A percentile compares a stretch with the other conserved stretches of the same genome.
Conservation (phyloP, 2,113 vertebrate genomes). For the Ctenomys sociabilis region DNA sequence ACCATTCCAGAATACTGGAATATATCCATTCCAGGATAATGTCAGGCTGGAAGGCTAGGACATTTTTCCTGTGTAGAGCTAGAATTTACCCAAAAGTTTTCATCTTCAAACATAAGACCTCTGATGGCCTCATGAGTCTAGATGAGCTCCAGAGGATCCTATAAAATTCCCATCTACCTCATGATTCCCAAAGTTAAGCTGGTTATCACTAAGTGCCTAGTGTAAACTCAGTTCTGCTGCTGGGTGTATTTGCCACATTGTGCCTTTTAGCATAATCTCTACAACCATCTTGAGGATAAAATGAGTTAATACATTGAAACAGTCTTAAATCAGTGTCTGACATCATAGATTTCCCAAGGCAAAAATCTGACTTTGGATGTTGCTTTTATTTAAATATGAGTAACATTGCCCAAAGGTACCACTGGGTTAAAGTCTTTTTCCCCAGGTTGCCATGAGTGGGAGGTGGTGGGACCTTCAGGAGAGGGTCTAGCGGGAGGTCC, state of each 20-base stretch:
- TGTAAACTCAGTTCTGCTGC: not conserved
- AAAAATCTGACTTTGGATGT: not conserved
- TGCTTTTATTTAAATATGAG: not conserved
- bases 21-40: too few species aligned
- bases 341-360: not conserved
- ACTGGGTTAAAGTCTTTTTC: not conserved
- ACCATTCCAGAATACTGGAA: too few species aligned
- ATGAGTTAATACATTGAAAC: not conserved
- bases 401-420: not conserved
- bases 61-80: not conserved
- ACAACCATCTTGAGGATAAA: constrained; percentile 8
- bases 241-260: not conserved
- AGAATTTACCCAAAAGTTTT: not conserved
- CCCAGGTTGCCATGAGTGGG: not conserved
- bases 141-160: not conserved
- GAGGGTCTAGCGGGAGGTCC: not conserved
- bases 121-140: not conserved
- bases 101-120: not conserved
- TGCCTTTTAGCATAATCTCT: not conserved
- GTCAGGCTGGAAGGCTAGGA: not conserved
- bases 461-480: not conserved
- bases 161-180: not conserved
- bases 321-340: not conserved
- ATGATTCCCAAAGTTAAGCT: not conserved
- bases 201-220: not conserved